Percentiles rank a stretch among this genome's conserved stretches.
phyloP scores from a whole-genome alignment of 1,140 invertebrate species.

The Dendrolimus punctatus region DNA sequence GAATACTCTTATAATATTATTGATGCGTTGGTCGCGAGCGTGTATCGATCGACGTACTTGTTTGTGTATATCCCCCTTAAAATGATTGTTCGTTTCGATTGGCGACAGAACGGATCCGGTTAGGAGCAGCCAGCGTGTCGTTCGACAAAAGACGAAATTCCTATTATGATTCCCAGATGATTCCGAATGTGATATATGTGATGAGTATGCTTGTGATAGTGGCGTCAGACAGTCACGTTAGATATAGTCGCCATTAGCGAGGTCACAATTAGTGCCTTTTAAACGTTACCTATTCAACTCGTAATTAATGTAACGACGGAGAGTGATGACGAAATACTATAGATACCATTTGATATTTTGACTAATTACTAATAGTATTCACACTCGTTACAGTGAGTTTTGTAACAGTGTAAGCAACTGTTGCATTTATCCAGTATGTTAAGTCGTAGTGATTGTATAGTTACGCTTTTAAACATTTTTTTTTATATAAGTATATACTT shows the following conservation, averaged over 20 bases:
- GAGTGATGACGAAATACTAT: slow-evolving; percentile 20
- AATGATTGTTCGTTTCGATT: too few species aligned
- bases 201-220: slow-evolving; percentile 64
- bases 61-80: not conserved
- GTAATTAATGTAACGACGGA: slow-evolving; percentile 18
- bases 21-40: not conserved
- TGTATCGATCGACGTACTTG: not conserved
- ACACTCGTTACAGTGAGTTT: slow-evolving; percentile 30
- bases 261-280: slow-evolving; percentile 35
- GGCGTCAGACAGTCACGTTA: slow-evolving; percentile 55
- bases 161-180: slow-evolving; percentile 24
- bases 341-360: slow-evolving; percentile 34
- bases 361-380: slow-evolving; percentile 51
- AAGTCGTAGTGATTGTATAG: slow-evolving; percentile 60
- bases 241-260: slow-evolving; percentile 38
- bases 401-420: slow-evolving; percentile 44
- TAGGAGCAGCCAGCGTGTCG: too few species aligned
- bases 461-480: slow-evolving; percentile 53
- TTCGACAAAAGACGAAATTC: slow-evolving; percentile 9
- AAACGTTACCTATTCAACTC: slow-evolving; percentile 33
- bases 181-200: slow-evolving; percentile 62
- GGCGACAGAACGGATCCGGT: too few species aligned
- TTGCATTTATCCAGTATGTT: slow-evolving; percentile 63
- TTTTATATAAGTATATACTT: slow-evolving; percentile 29
- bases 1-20: not conserved